Base-by-base conservation (phyloP, 2,797 vertebrate genomes). In the Hippoglossus hippoglossus region DNA sequence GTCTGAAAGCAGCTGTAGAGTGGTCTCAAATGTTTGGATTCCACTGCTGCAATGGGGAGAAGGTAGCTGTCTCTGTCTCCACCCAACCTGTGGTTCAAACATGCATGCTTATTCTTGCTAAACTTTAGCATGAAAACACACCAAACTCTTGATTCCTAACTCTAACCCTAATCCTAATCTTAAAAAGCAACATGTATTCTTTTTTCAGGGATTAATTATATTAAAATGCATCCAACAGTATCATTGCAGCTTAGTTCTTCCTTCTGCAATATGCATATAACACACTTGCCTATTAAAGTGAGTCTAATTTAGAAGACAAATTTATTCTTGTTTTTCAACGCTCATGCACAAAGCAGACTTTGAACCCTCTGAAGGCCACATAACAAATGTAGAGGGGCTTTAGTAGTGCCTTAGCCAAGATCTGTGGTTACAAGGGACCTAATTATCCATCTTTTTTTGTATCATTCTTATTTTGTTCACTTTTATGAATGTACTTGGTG, bases 391-490 rank as follows among this genome's bases (percentile, higher is more conserved):
- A 28, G 52, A 24, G 12, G 4, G 36, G 2, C 59, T 79, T 69
- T 62, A 67, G 60, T 71, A 12, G 59, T 73, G 69, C 56, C 68
- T 54, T n/a, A 36, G 34, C 56, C 67, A 65, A 57, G 26, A 36
- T 60, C 0, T 81, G 7, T 62, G 66, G 71, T 24, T 78, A 79
- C 80, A 52, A 63, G 71, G 76, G 80, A 87, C 53, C 82, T 71
- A 83, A 84, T 86, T 85, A 86, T 57, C 60, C 49, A 39, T 70
- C 60, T 54, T 47, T 59, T 65, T 54, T 53, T 44, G 16, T 15
- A 39, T 49, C 25, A 41, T 28, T 31, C 39, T 31, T 11, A 57
- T 64, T 63, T 75, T 41, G 47, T 56, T 52, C 18, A 2, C 56
- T 28, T 62, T 50, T 59, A n/a, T 10, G n/a, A 49, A 10, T 28